phyloP scores from a whole-genome alignment of 1,140 invertebrate species.

The Cotesia typhae region DNA sequence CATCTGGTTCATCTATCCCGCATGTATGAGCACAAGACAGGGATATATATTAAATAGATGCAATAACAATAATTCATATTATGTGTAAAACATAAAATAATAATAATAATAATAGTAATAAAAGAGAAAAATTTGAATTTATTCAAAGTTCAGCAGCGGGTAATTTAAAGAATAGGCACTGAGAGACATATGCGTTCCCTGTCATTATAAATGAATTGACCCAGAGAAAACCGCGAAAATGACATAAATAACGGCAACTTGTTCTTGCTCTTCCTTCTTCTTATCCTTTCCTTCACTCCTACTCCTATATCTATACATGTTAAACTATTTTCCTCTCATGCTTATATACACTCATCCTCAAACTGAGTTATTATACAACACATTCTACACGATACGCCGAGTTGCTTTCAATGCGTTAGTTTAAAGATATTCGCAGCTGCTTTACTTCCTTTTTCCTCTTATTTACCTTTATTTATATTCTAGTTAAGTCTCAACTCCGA shows the following conservation, averaged over 20 bases:
- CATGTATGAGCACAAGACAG: background rate
- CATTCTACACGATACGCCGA: background rate
- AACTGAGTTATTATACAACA: background rate
- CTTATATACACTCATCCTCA: background rate
- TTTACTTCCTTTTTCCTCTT: background rate
- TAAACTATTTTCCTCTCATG: too few relatives aligned
- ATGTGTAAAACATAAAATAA: background rate
- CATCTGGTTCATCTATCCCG: constrained; percentile 5
- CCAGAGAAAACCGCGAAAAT: constrained; percentile 65
- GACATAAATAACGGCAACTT: constrained; percentile 61
- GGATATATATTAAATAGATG: background rate
- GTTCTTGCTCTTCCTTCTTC: constrained; percentile 44
- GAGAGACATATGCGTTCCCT: constrained; percentile 46
- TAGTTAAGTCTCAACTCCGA: constrained; percentile 4
- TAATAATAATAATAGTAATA: background rate
- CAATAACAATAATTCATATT: background rate
- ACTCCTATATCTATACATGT: too few relatives aligned
- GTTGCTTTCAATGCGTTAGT: background rate
- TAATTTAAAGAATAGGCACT: background rate
- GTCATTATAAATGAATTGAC: constrained; percentile 63
- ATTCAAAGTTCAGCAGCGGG: background rate
- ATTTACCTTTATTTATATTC: background rate
- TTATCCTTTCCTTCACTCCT: too few relatives aligned
- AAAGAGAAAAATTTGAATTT: background rate
- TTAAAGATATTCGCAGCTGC: background rate